Percentiles rank a stretch among this genome's conserved stretches.
These are phyloP conservation scores for Morpho achilles DNA, from an alignment of 2,888 invertebrate species.

Conservation along the genomic window DNA sequence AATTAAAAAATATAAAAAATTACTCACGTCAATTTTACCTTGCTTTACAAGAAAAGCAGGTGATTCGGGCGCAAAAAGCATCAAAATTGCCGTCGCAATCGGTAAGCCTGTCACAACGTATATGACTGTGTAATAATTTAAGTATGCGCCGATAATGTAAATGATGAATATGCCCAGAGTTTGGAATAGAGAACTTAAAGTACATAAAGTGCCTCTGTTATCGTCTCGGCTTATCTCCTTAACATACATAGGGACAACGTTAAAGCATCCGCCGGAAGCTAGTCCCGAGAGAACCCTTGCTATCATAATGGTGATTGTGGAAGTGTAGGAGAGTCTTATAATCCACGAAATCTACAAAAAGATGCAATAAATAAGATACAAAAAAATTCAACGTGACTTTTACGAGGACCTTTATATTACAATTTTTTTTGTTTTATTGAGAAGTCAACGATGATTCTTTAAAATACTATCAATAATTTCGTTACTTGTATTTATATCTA, in stretches of 20 bases:
- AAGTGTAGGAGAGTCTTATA: background rate
- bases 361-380: too few species aligned
- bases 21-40: background rate
- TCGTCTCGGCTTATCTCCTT: background rate
- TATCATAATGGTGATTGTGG: background rate
- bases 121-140: background rate
- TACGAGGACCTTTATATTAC: too few species aligned
- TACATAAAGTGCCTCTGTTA: background rate
- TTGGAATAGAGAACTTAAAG: background rate
- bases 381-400: too few species aligned
- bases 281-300: background rate
- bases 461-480: too few species aligned
- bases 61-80: background rate
- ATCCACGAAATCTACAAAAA: slow-evolving; percentile 1
- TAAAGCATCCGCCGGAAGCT: background rate
- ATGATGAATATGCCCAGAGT: background rate
- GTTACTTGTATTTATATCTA: too few species aligned
- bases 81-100: background rate
- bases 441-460: too few species aligned
- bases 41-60: background rate
- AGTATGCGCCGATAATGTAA: background rate
- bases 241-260: background rate
- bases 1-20: background rate
- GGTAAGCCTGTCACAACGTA: background rate
- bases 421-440: too few species aligned